phyloP scores from a whole-genome alignment of 1,140 invertebrate species.

The Drosophila quadrilineata region DNA sequence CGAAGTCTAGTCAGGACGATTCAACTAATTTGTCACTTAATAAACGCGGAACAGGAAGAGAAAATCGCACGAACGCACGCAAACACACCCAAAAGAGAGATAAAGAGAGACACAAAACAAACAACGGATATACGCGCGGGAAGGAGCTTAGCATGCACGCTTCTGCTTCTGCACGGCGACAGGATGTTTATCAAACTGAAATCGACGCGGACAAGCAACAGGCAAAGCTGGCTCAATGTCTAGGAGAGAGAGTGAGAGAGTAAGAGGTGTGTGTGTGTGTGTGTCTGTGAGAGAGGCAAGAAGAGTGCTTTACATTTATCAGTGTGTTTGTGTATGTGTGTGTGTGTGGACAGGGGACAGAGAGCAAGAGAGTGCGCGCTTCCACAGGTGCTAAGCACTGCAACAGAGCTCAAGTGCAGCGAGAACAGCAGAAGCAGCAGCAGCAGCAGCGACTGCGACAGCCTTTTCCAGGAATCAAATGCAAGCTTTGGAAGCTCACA shows the following conservation, averaged over 20 bases:
- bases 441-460: neutral
- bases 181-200: constrained; percentile 76
- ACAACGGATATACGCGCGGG: neutral
- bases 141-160: constrained; percentile 16
- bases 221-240: constrained; percentile 37
- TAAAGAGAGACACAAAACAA: neutral
- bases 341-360: neutral
- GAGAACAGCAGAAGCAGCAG: neutral
- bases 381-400: constrained; percentile 28
- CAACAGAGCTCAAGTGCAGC: constrained; percentile 12
- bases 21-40: constrained; percentile 18
- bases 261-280: neutral
- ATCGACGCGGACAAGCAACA: constrained; percentile 58
- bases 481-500: constrained; percentile 36
- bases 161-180: constrained; percentile 63
- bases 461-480: constrained; percentile 31
- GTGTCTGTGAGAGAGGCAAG: neutral
- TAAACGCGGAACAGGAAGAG: neutral
- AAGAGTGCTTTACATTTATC: no score
- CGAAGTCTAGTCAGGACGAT: no score
- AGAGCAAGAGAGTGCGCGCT: constrained; percentile 1
- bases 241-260: neutral
- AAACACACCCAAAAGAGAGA: constrained; percentile 12
- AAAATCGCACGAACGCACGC: neutral
- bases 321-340: neutral